Conservation (phyloP, 92 coral and sea anemone species). For the Montipora capitata region DNA sequence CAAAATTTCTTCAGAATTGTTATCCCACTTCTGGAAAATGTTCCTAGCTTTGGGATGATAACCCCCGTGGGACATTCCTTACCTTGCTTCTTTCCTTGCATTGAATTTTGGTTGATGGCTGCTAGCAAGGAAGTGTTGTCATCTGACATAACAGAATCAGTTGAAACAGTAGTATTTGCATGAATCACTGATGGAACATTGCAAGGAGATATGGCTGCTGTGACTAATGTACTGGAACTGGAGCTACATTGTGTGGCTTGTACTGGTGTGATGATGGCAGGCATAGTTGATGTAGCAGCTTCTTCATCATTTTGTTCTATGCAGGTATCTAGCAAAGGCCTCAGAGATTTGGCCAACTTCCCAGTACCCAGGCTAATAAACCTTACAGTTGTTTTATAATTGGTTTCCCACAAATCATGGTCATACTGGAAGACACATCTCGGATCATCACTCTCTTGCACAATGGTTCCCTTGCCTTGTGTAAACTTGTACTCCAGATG, state of each 20-base stretch:
- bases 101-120: background rate
- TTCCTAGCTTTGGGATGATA: constrained; percentile 26
- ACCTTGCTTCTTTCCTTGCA: too few species aligned
- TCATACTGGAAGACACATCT: constrained; percentile 39
- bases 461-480: constrained; percentile 50
- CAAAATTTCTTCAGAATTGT: constrained; percentile 47
- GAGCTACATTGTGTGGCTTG: background rate
- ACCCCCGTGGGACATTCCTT: constrained; percentile 38
- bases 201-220: background rate
- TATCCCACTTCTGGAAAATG: constrained; percentile 34
- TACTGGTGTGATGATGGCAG: background rate
- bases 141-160: background rate
- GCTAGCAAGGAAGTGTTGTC: constrained; percentile 9
- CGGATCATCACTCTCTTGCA: constrained; percentile 46
- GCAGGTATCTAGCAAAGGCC: background rate
- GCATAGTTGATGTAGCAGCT: background rate
- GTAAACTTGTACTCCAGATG: constrained; percentile 36
- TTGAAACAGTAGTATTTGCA: constrained; percentile 27
- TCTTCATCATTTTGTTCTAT: background rate
- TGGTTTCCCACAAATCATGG: constrained; percentile 66
- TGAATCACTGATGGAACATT: background rate
- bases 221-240: background rate
- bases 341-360: background rate
- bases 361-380: background rate
- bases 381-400: constrained; percentile 2